These are phyloP conservation scores for Mesochorus sp. DNA, from an alignment of 2,888 invertebrate genomes.

Conservation along the genomic window DNA sequence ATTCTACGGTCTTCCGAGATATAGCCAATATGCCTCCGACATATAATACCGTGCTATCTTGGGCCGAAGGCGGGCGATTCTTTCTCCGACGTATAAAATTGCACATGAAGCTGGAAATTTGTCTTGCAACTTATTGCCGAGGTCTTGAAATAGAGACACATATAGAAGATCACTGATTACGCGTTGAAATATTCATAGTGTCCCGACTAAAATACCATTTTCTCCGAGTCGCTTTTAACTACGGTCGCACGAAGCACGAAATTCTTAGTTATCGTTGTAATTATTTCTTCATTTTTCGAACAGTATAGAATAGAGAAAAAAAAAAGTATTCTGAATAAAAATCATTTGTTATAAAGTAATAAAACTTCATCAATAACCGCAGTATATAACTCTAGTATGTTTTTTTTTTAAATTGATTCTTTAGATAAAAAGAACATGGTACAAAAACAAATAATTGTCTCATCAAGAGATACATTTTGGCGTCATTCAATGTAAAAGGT, in stretches of 20 bases:
- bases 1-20: slow-evolving; percentile 71
- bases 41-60: slow-evolving; percentile 47
- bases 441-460: background rate
- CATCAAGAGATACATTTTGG: background rate
- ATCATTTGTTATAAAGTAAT: too few relatives aligned
- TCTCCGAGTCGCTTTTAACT: too few relatives aligned
- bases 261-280: too few relatives aligned
- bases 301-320: too few relatives aligned
- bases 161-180: slow-evolving; percentile 3
- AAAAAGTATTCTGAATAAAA: too few relatives aligned
- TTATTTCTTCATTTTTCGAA: too few relatives aligned
- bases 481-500: background rate
- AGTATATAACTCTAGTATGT: too few relatives aligned
- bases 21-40: slow-evolving; percentile 76
- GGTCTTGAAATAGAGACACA: slow-evolving; percentile 47
- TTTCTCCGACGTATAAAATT: slow-evolving; percentile 33
- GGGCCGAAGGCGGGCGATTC: slow-evolving; percentile 50
- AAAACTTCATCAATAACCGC: too few relatives aligned
- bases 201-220: background rate
- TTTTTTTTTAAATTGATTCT: too few relatives aligned
- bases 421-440: too few relatives aligned
- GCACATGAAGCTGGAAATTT: slow-evolving; percentile 35
- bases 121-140: slow-evolving; percentile 50
- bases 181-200: background rate
- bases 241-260: too few relatives aligned